Evolutionary conservation across 1,140 invertebrate genomes (phyloP), one percentile per base, ranked within the genome.

Genomic region (Sinella curviseta): DNA sequence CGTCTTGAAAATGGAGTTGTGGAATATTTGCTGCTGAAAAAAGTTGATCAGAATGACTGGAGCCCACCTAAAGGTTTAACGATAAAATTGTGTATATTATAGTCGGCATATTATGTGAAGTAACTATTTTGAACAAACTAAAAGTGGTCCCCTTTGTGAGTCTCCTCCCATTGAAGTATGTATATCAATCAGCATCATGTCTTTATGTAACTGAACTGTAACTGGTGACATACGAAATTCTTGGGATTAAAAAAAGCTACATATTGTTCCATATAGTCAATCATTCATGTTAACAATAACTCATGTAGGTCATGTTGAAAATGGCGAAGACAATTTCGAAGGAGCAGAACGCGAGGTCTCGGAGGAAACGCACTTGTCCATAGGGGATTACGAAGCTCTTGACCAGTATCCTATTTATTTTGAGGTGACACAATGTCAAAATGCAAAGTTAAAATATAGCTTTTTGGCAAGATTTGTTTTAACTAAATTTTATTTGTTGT

Each of bases 321-420:
- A 30, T 14, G 31, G 31, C 2, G 65, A 70, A n/a, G 65, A 70
- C 12, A 31, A 30, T 33, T 31, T 70, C 1, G 65, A 70, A 30
- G 65, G 28, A 14, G 65, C 65, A 3, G 28, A 33, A 33, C 26
- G 65, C 26, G 65, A 70, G 24, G 31, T 33, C 31, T 3, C 2
- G 8, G 65, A 70, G 31, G 65, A 70, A n/a, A 70, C 65, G 4
- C 8, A 30, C 1, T 33, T 70, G 2, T 31, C 65, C 8, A 16
- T 33, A 14, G 65, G 3, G 1, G 65, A 70, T n/a, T 70, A 70
- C 30, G 65, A 70, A 31, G 12, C 65, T 31, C n/a, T 70, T 2
- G 65, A 70, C 4, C 65, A 70, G 65, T 70, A 70, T n/a, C 65
- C 65, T 31, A 70, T 70, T 31, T 70, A 70, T 70, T 70, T 70